Conservation (phyloP, 2,113 vertebrate genomes). For the Hypocryptadius cinnamomeus region DNA sequence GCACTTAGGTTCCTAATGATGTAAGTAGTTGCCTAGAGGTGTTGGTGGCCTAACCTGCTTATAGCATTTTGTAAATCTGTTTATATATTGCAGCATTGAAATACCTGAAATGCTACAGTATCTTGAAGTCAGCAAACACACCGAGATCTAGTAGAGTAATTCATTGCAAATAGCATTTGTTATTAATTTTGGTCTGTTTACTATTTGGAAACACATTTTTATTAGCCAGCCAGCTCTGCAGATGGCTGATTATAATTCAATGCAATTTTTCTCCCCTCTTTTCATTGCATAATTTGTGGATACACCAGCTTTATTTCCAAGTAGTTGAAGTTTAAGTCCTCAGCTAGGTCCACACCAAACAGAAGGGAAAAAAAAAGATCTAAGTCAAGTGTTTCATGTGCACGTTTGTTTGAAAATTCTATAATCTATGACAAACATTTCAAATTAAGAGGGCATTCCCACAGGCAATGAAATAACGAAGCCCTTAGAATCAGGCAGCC, state of each 20-base stretch:
- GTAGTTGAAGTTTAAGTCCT: slow-evolving; percentile 20
- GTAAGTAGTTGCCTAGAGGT: slow-evolving; percentile 32
- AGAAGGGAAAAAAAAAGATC: neutral
- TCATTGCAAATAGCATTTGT: slow-evolving; percentile 20
- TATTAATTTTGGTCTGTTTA: slow-evolving; percentile 33
- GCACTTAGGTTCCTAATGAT: slow-evolving; percentile 24
- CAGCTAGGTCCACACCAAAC: slow-evolving; percentile 1
- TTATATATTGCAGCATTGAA: neutral
- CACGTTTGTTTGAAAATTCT: slow-evolving; percentile 48
- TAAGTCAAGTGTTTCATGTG: slow-evolving; percentile 40
- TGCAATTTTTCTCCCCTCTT: neutral
- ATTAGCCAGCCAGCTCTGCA: slow-evolving; percentile 39
- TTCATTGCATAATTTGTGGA: slow-evolving; percentile 22
- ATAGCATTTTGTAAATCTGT: neutral
- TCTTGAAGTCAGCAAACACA: neutral
- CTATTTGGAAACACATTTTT: slow-evolving; percentile 37
- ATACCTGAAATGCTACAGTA: neutral
- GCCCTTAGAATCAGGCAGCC: slow-evolving; percentile 34
- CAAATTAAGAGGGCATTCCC: slow-evolving; percentile 59
- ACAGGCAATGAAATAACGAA: slow-evolving; percentile 59
- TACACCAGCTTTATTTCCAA: slow-evolving; percentile 20
- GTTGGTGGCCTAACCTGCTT: slow-evolving; percentile 17
- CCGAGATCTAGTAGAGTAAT: neutral
- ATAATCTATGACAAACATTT: slow-evolving; percentile 59
- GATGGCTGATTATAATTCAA: slow-evolving; percentile 42